Evolutionary conservation across 1,140 invertebrate genomes (phyloP), one percentile per base, ranked within the genome.

Genomic region (Calliopsis andreniformis): DNA sequence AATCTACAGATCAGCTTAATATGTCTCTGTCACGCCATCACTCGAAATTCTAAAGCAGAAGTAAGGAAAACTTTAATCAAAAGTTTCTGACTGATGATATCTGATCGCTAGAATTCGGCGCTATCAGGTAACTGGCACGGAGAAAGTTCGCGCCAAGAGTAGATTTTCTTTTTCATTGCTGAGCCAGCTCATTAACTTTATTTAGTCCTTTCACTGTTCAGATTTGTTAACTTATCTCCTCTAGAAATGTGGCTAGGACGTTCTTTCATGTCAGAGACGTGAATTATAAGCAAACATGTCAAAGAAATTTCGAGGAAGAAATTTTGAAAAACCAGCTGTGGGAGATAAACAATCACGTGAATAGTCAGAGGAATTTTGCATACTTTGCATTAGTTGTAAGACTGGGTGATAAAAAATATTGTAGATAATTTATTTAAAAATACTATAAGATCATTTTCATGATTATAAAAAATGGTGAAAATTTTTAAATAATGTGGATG

Each of bases 201-300:
- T 8, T 59, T 53, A 61, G 68, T 69, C 73, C 64, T 68, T 76
- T 76, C 64, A n/a, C 66, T 51, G n/a, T 66, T 55, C 43, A 55
- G 70, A 64, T 43, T 8, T n/a, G 39, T 62, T 51, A 51, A 71
- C n/a, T 0, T 16, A 51, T 51, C 43, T 49, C 30, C 3, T 45
- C n/a, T 49, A 16, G 45, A 18, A 23, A 35, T 25, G 30, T 23
- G 14, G 45, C 16, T 47, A 6, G n/a, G 53, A 25, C 3, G n/a
- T 25, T 53, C 32, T 39, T 51, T 7, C 30, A 25, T 1, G 28
- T 32, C 35, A 1, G 4, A 4, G 14, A 6, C 39, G 20, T 12
- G 25, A 45, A 59, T 62, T 35, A 14, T 43, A 25, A 10, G 20
- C 10, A 16, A 3, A 7, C 23, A 25, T 45, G 43, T 28, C 20